These are phyloP conservation scores for Pterophyllum scalare DNA, from an alignment of 2,113 vertebrate genomes.

Conservation along the genomic window DNA sequence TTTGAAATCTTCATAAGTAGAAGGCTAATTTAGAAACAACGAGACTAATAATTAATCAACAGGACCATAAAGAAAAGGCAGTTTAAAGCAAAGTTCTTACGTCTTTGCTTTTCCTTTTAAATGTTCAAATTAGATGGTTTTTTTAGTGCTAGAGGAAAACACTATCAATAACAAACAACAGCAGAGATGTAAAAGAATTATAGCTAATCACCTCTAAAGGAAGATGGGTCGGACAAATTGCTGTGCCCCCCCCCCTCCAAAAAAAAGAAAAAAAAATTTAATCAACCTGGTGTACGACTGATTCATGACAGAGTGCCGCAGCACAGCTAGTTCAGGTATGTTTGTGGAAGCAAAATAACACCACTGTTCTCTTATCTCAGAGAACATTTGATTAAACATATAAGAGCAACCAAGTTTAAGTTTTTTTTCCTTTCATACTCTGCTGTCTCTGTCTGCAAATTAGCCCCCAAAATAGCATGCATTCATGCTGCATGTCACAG, in stretches of 20 bases:
- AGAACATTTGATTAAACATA: conserved; percentile 25
- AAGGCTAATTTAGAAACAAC: neutral
- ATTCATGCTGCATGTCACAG: neutral
- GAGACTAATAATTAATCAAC: neutral
- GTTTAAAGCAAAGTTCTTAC: neutral
- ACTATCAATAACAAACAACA: neutral
- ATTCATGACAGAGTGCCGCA: neutral
- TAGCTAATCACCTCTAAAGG: neutral
- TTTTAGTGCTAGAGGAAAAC: neutral
- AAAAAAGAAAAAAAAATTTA: conserved; percentile 10
- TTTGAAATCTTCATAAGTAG: neutral
- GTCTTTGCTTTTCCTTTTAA: no score
- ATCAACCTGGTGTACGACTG: conserved; percentile 19
- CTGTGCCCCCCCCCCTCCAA: no score
- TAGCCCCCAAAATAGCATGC: neutral
- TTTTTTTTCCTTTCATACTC: neutral
- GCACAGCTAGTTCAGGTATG: conserved; percentile 35
- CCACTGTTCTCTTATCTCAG: conserved; percentile 39
- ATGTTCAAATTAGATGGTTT: neutral
- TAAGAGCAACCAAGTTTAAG: neutral
- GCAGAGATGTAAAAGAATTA: neutral
- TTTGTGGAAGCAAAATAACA: neutral
- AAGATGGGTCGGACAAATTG: conserved; percentile 3
- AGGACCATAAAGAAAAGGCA: neutral
- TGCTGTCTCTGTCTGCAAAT: neutral